phyloP scores from a whole-genome alignment of 1,140 invertebrate species.

The Oncopodura yosiiana region DNA sequence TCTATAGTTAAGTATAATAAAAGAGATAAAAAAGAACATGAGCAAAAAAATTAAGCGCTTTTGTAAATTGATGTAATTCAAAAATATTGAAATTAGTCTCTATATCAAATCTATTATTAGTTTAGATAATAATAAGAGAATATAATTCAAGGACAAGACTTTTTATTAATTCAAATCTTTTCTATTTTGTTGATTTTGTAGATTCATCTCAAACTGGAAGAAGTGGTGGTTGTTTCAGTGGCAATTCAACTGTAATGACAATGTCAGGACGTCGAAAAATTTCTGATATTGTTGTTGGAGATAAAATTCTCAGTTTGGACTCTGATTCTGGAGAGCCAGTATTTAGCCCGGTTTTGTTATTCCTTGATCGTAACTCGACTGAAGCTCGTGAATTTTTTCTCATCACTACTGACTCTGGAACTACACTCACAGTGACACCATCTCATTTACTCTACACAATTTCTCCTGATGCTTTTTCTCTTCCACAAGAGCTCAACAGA shows the following conservation, averaged over 20 bases:
- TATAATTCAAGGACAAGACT: constrained; percentile 6
- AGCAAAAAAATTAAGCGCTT: too few species aligned
- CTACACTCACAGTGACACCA: constrained; percentile 65
- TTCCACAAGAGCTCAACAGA: background rate
- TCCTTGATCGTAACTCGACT: constrained; percentile 67
- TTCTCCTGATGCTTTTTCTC: background rate
- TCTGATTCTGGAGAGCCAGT: constrained; percentile 51
- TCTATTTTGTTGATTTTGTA: constrained; percentile 49
- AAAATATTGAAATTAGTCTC: too few species aligned
- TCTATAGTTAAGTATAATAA: too few species aligned
- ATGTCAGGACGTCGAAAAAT: constrained; percentile 46
- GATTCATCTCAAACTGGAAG: constrained; percentile 80
- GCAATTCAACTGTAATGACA: constrained; percentile 51
- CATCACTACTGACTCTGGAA: constrained; percentile 58
- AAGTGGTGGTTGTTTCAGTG: constrained; percentile 69
- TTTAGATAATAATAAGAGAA: constrained; percentile 3
- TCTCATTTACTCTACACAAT: constrained; percentile 62
- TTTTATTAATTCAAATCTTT: constrained; percentile 27
- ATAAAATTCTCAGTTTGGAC: constrained; percentile 66
- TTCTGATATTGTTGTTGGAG: constrained; percentile 61
- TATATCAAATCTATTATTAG: too few species aligned
- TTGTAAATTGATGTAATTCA: too few species aligned
- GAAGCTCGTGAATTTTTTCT: constrained; percentile 59
- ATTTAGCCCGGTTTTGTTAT: constrained; percentile 78
- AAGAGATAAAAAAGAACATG: too few species aligned